A percentile compares a stretch with the other conserved stretches of the same genome.
Evolutionary conservation across 1,140 invertebrate species (phyloP).

Genomic region (Bombus waltoni): DNA sequence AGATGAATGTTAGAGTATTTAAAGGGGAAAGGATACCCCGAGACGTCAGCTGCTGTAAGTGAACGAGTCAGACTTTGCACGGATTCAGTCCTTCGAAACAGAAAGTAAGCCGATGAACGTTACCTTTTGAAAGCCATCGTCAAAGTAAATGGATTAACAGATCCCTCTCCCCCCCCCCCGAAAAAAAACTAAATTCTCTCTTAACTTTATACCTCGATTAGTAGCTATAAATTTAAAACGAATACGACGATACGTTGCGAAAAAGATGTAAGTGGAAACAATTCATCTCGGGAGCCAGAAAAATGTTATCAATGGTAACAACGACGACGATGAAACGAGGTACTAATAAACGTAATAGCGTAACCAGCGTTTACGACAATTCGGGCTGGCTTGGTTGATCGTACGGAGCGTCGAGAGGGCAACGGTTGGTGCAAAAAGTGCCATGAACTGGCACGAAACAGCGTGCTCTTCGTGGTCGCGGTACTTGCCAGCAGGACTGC

Average conservation of each 20-base stretch:
- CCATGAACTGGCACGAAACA: conserved; percentile 27
- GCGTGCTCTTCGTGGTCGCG: background rate
- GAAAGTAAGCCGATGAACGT: background rate
- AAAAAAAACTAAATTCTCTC: too few relatives aligned
- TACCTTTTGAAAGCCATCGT: background rate
- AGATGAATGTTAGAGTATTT: conserved; percentile 16
- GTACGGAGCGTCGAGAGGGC: background rate
- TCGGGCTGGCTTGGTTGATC: conserved; percentile 15
- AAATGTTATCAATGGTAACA: background rate
- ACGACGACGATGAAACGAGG: background rate
- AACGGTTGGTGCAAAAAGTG: conserved; percentile 48
- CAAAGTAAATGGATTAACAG: too few relatives aligned
- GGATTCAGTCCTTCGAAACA: background rate
- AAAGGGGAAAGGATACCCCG: conserved; percentile 10
- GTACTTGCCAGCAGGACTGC: background rate
- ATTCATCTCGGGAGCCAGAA: background rate
- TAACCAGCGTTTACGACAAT: conserved; percentile 25
- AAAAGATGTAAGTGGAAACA: background rate
- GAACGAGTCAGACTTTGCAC: conserved; percentile 24
- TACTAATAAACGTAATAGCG: background rate
- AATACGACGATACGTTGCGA: background rate
- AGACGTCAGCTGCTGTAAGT: background rate
- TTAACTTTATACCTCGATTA: background rate
- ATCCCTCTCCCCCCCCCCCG: rapidly evolving
- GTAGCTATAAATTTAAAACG: background rate